Evolutionary conservation across 2,888 invertebrate genomes (phyloP), one percentile per base, ranked within the genome.

Genomic region (Anorthoa munda): DNA sequence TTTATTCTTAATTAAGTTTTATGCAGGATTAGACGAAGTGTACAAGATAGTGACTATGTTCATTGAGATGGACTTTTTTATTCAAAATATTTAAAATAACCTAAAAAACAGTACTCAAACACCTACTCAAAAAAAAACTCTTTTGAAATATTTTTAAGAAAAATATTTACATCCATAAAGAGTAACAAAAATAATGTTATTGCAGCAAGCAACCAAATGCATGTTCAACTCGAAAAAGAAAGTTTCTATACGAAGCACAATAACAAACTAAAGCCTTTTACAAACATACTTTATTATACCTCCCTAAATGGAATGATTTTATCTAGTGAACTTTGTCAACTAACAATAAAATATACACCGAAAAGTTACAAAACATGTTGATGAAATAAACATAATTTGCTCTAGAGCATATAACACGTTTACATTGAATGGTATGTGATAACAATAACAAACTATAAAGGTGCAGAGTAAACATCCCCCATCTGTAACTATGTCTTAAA

Each of bases 401-500:
- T 21, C n/a, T 15, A 64, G 39, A 46, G 51, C 18, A 21, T 48
- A 26, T 26, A n/a, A 26, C 39, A 46, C 26, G 9, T 51, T 64
- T 66, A 61, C 61, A 77, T 59, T 55, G 46, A 77, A 64, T 53
- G 53, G 26, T 51, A 56, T 46, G 53, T 66, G 60, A 72, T 67
- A 78, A 60, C 55, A 45, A 70, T 74, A 74, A 80, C 66, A 72
- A 85, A 88, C 56, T 31, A 61, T 60, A 64, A 66, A 77, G 65
- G 81, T 77, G 58, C 51, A 39, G 66, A 69, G 64, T 83, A 83
- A 83, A 79, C 70, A 68, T 53, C 64, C 58, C 71, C 73, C 48
- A 64, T 63, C 46, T 75, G 78, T 77, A 80, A 78, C 77, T 77
- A 72, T 76, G 80, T 82, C 79, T 72, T 86, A 86, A 87, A 93